phyloP scores from a whole-genome alignment of 2,113 vertebrate species.

The Fregata magnificens region DNA sequence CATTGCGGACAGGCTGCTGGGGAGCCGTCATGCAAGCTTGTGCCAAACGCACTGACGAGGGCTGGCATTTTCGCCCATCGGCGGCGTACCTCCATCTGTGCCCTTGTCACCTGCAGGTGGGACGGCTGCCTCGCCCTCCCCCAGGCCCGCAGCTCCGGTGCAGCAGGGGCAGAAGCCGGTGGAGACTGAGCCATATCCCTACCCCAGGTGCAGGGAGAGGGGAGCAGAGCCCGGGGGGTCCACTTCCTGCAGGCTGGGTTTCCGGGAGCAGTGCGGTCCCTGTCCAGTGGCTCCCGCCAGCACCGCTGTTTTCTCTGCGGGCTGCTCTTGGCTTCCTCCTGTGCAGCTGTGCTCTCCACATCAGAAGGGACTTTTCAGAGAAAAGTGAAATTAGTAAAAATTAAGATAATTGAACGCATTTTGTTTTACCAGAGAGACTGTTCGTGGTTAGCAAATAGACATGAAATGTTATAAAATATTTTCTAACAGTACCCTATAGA shows the following conservation, averaged over 20 bases:
- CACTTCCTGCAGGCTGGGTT: background rate
- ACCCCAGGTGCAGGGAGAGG: rapidly evolving
- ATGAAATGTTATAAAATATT: conserved; percentile 42
- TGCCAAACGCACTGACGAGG: rapidly evolving
- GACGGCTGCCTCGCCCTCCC: background rate
- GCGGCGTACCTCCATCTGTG: rapidly evolving
- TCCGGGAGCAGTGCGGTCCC: rapidly evolving
- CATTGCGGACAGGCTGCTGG: rapidly evolving
- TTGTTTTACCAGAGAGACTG: conserved; percentile 30
- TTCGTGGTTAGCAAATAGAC: conserved; percentile 51
- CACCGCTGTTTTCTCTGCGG: background rate
- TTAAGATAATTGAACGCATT: conserved; percentile 16
- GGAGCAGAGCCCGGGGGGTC: background rate
- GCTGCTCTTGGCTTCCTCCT: conserved; percentile 12
- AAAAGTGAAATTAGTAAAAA: conserved; percentile 51
- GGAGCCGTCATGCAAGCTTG: rapidly evolving
- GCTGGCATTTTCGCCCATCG: rapidly evolving
- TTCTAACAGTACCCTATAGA: conserved; percentile 58
- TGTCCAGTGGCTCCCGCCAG: background rate
- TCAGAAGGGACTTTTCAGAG: conserved; percentile 17
- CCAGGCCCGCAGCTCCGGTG: rapidly evolving
- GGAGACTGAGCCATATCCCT: background rate
- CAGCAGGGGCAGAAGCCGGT: rapidly evolving
- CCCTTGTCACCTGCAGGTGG: background rate
- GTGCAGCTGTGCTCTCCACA: conserved; percentile 37